These are phyloP conservation scores for Lates japonicus DNA, from an alignment of 2,797 vertebrate genomes.

Conservation along the genomic window DNA sequence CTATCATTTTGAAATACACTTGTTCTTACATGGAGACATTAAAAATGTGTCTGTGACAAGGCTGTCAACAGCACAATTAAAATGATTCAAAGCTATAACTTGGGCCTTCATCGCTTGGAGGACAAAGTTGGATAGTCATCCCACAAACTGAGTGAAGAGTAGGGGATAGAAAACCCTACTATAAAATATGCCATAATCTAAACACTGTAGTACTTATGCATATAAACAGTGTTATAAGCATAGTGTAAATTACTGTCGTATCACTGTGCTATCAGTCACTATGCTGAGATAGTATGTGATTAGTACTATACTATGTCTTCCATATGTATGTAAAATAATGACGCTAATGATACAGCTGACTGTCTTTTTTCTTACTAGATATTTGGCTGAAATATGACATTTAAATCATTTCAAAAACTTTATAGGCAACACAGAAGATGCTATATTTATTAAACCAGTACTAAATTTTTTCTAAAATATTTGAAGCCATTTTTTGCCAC, in stretches of 20 bases:
- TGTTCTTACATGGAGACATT: conserved; percentile 21
- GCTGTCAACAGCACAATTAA: conserved; percentile 45
- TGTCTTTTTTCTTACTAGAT: no score
- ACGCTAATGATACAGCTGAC: neutral
- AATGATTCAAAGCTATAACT: conserved; percentile 26
- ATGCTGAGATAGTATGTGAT: conserved; percentile 14
- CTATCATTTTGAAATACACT: conserved; percentile 13
- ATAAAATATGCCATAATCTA: conserved; percentile 26
- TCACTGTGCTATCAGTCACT: neutral
- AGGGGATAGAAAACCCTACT: conserved; percentile 19
- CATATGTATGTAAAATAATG: neutral
- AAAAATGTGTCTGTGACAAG: conserved; percentile 16
- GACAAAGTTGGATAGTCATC: conserved; percentile 36
- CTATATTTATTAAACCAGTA: neutral
- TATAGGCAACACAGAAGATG: neutral
- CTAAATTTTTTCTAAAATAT: neutral
- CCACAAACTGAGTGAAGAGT: conserved; percentile 17
- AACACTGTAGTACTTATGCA: conserved; percentile 27
- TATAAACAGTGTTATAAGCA: conserved; percentile 40
- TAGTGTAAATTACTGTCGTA: conserved; percentile 15
- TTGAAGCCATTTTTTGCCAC: neutral
- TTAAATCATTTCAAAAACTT: neutral
- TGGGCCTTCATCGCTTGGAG: conserved; percentile 17
- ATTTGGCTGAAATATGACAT: neutral
- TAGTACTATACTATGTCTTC: conserved; percentile 3